Evolutionary conservation across 2,113 vertebrate species (phyloP).

Genomic region (Brachypteracias leptosomus): DNA sequence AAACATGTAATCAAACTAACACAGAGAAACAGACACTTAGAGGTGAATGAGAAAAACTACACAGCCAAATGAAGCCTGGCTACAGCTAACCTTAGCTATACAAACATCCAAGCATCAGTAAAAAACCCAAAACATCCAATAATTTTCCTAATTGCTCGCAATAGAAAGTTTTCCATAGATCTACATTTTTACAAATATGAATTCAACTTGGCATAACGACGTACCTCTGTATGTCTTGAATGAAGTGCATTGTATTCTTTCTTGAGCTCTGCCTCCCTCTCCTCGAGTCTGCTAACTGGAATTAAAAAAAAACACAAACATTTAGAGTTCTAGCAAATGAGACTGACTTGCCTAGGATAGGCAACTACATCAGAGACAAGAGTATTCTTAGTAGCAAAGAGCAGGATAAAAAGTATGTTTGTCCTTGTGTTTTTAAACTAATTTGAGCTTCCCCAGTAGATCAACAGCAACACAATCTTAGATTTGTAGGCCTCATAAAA

Average conservation of each 20-base stretch:
- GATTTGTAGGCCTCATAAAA: neutral
- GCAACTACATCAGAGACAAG: neutral
- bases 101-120: neutral
- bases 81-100: neutral
- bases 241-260: slow-evolving; percentile 95
- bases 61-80: neutral
- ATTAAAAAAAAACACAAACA: neutral
- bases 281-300: slow-evolving; percentile 93
- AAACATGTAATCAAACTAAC: neutral
- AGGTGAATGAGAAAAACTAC: neutral
- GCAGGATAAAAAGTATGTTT: neutral
- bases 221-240: slow-evolving; percentile 96
- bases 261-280: slow-evolving; percentile 94
- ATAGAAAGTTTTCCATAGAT: neutral
- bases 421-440: neutral
- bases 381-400: neutral
- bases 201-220: neutral
- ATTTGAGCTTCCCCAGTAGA: neutral
- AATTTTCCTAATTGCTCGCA: neutral
- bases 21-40: neutral
- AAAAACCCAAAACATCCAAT: neutral
- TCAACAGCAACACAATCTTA: neutral
- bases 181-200: neutral
- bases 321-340: neutral
- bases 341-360: neutral